Percentiles rank a stretch among this genome's conserved stretches.
Evolutionary conservation across 2,113 vertebrate species (phyloP).

Genomic region (Nicator chloris): DNA sequence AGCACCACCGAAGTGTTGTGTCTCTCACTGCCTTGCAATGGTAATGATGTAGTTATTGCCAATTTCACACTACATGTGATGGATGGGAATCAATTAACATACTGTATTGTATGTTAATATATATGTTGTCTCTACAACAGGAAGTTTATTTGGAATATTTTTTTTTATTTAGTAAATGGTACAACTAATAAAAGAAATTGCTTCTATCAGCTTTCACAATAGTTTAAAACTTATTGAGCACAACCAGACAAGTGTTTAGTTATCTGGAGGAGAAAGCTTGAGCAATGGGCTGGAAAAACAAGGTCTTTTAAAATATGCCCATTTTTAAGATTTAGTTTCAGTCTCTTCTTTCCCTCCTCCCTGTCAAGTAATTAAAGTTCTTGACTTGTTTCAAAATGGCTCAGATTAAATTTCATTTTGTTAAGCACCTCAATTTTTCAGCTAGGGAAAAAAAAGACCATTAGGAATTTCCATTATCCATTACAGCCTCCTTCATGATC

Average conservation of each 20-base stretch:
- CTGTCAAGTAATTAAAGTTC: constrained; percentile 76
- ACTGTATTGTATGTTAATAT: neutral
- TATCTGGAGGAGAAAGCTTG: constrained; percentile 32
- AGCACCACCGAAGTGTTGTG: neutral
- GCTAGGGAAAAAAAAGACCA: constrained; percentile 62
- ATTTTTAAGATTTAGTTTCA: constrained; percentile 60
- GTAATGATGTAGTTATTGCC: neutral
- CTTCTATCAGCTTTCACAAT: constrained; percentile 45
- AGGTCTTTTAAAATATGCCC: constrained; percentile 61
- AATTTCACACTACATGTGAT: neutral
- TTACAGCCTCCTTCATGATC: constrained; percentile 72
- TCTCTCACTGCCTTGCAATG: neutral
- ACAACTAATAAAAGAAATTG: constrained; percentile 56
- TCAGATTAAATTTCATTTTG: constrained; percentile 78
- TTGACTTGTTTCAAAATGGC: constrained; percentile 73
- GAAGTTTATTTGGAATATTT: constrained; percentile 63
- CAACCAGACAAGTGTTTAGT: constrained; percentile 51
- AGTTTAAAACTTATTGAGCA: constrained; percentile 64
- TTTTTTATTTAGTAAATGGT: constrained; percentile 51
- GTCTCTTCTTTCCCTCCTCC: constrained; percentile 11
- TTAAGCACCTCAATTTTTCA: constrained; percentile 77
- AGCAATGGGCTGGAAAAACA: constrained; percentile 55
- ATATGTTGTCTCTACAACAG: too few relatives aligned
- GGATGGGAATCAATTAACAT: constrained; percentile 53
- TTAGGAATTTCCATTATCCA: constrained; percentile 75